Base-by-base conservation (phyloP, 2,113 vertebrate species). In the Artemisiospiza belli region DNA sequence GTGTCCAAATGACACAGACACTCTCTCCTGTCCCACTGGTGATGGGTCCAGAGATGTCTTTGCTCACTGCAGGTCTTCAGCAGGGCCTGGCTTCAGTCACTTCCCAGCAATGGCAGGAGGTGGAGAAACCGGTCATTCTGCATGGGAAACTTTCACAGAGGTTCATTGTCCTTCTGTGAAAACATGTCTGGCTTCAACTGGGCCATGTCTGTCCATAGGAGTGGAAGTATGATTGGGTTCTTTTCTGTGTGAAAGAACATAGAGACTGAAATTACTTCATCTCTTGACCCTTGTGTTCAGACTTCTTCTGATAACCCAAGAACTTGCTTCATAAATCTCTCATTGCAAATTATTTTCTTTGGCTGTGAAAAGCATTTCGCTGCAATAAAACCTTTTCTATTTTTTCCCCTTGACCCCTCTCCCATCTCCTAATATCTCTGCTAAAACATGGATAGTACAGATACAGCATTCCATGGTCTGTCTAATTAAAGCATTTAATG, bases 341-440 rank as follows among this genome's bases (percentile, higher is more conserved):
- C 79, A 74, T 67, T 35, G 44, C 52, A 81, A 90, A 90, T 90
- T 86, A 90, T 96, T 96, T 96, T 86, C 80, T 94, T 94, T 92
- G 88, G 88, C 80, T 27, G 15, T 63, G 66, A 63, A 62, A 78
- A 78, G 61, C 47, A 61, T 27, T 58, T 59, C 2, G 0, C 66
- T 90, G 80, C 66, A 81, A 86, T 78, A 78, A 80, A 91, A 87
- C 21, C 2, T 46, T 44, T 72, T 58, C 35, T 69, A 35, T 10
- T 82, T 87, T 74, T 78, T 8, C 0, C 12, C 35, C 27, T 58
- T 27, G 41, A 86, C 76, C 75, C 85, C 67, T 74, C 43, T 74
- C 31, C 51, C 30, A 62, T 83, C n/a, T 93, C 25, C 18, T 57
- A 77, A 54, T 52, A 43, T 63, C 63, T 68, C 47, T 27, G 37